These are phyloP conservation scores for Drosophila aff. DNA, from an alignment of 1,140 invertebrate genomes.

Conservation along the genomic window DNA sequence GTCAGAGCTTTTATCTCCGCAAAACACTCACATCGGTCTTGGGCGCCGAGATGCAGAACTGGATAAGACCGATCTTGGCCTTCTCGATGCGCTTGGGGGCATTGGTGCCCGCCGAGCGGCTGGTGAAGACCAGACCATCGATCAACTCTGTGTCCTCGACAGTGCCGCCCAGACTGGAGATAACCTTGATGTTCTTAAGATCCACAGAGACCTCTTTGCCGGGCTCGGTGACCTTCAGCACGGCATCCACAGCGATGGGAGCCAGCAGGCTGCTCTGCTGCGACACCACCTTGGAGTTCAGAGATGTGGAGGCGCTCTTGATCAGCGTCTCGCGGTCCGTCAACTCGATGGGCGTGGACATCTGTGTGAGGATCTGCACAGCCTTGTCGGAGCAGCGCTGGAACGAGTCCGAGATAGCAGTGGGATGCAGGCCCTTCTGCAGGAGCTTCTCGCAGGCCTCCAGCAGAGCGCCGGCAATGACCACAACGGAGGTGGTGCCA, in stretches of 20 bases:
- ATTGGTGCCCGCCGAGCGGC: constrained; percentile 94
- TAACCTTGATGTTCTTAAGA: constrained; percentile 96
- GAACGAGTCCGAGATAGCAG: constrained; percentile 98
- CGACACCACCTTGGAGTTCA: constrained; percentile 99
- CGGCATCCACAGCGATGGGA: constrained; percentile 98
- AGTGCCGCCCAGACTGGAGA: constrained; percentile 98
- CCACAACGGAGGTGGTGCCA: constrained; percentile 98
- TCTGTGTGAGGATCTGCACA: constrained; percentile 93
- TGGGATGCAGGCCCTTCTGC: constrained; percentile 98
- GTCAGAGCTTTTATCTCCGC: neutral
- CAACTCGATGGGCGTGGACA: constrained; percentile 95
- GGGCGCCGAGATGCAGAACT: constrained; percentile 99
- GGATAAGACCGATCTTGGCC: constrained; percentile 99
- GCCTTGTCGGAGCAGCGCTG: constrained; percentile 95
- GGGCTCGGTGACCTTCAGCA: constrained; percentile 92
- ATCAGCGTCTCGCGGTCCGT: constrained; percentile 94
- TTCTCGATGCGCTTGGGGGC: constrained; percentile 98
- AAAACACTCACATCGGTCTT: constrained; percentile 96
- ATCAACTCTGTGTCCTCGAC: constrained; percentile 99
- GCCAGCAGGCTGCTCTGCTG: constrained; percentile 98
- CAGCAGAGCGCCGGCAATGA: constrained; percentile 97
- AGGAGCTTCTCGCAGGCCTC: constrained; percentile 97
- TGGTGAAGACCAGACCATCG: constrained; percentile 97
- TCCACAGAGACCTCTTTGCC: constrained; percentile 88
- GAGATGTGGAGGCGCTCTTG: constrained; percentile 97